Conservation (phyloP, 2,113 vertebrate genomes). For the Zosterops japonicus region DNA sequence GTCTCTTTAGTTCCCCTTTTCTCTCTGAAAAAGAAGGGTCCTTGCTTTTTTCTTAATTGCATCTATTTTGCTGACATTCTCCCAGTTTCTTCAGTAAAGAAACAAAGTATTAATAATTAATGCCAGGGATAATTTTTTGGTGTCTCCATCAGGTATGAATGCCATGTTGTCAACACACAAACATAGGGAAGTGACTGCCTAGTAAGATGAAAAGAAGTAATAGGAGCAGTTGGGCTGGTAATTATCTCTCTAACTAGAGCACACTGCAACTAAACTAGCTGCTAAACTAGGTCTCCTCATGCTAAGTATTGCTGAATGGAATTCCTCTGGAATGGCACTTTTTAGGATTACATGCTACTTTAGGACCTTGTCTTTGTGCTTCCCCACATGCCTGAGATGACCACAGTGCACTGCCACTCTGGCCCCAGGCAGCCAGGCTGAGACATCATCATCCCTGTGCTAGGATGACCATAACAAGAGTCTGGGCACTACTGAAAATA, state of each 20-base stretch:
- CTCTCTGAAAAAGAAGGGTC: not conserved
- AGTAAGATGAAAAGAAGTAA: not conserved
- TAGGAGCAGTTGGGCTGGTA: not conserved
- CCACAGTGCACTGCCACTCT: not conserved
- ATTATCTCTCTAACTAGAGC: not conserved
- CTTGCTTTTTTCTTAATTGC: not conserved
- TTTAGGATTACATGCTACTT: not conserved
- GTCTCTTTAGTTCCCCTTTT: not conserved
- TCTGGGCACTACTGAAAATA: conserved; percentile 46
- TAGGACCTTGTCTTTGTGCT: conserved; percentile 1
- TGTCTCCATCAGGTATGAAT: conserved; percentile 2
- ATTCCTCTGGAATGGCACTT: conserved; percentile 49
- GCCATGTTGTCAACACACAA: not conserved
- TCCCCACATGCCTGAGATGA: conserved; percentile 3
- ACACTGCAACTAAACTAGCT: not conserved
- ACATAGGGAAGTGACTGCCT: not conserved
- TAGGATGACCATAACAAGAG: conserved; percentile 13
- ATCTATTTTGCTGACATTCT: not conserved
- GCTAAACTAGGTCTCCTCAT: not conserved
- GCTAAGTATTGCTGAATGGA: conserved; percentile 14
- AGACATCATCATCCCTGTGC: not conserved
- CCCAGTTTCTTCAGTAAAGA: not conserved
- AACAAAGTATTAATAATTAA: not conserved
- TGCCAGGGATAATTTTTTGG: conserved; percentile 25
- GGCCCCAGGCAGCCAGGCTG: not conserved